phyloP scores from a whole-genome alignment of 2,113 vertebrate genomes.

The Piaya cayana region DNA sequence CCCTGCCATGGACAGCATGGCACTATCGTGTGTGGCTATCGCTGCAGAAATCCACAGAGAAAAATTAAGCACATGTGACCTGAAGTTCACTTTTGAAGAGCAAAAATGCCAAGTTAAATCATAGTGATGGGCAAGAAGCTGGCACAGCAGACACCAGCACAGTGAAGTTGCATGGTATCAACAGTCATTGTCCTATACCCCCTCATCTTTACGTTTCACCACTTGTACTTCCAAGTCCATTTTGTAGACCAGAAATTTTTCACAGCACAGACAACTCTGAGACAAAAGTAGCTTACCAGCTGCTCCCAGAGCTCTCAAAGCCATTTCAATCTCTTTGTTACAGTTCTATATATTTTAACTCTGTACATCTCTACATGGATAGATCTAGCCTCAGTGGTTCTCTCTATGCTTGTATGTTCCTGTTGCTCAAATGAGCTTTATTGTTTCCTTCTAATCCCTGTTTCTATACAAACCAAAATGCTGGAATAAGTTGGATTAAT shows the following conservation, averaged over 20 bases:
- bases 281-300: background rate
- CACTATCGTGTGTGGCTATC: rapidly evolving
- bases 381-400: background rate
- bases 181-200: rapidly evolving
- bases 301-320: background rate
- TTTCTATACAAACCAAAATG: background rate
- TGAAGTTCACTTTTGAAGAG: background rate
- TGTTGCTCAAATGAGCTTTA: background rate
- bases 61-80: background rate
- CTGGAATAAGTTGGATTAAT: background rate
- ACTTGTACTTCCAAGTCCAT: background rate
- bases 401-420: background rate
- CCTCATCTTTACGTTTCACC: background rate
- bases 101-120: background rate
- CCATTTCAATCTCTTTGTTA: background rate
- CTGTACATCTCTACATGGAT: rapidly evolving
- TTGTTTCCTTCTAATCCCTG: background rate
- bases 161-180: background rate
- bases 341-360: background rate
- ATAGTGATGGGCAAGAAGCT: background rate
- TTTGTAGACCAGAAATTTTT: background rate
- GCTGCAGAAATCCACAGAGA: background rate
- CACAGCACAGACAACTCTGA: background rate
- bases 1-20: rapidly evolving
- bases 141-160: background rate